Conservation (phyloP, 2,888 invertebrate genomes). For the Tanytarsus gracilentus region DNA sequence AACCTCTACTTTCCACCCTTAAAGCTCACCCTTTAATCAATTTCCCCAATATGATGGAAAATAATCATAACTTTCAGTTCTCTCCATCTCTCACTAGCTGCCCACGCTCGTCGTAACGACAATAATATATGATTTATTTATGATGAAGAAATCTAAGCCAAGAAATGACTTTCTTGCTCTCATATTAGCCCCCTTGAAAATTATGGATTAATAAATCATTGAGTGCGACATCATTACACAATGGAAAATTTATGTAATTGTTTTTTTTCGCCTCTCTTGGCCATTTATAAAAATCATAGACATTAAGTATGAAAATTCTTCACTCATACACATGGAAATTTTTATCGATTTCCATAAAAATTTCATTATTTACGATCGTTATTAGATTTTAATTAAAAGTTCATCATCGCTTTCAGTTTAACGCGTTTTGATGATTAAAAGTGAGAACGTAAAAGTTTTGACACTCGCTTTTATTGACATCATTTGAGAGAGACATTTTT, state of each 20-base stretch:
- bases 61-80: too few relatives aligned
- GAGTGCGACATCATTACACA: conserved; percentile 1
- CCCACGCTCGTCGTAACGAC: neutral
- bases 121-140: too few relatives aligned
- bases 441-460: neutral
- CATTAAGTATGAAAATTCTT: neutral
- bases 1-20: too few relatives aligned
- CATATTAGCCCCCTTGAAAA: neutral
- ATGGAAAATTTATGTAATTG: conserved; percentile 14
- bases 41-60: too few relatives aligned
- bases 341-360: neutral
- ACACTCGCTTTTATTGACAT: conserved; percentile 1
- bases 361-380: conserved; percentile 10
- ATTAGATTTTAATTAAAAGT: conserved; percentile 16
- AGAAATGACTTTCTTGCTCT: too few relatives aligned
- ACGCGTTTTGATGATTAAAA: neutral
- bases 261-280: neutral
- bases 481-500: neutral
- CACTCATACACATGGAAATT: neutral
- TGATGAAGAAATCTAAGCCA: neutral
- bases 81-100: neutral
- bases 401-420: conserved; percentile 4
- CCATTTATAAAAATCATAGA: neutral
- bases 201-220: conserved; percentile 10
- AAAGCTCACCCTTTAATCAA: too few relatives aligned